Evolutionary conservation across 1,140 invertebrate species (phyloP), one percentile per base, ranked within the genome.

Genomic region (Drosophila serrata): DNA sequence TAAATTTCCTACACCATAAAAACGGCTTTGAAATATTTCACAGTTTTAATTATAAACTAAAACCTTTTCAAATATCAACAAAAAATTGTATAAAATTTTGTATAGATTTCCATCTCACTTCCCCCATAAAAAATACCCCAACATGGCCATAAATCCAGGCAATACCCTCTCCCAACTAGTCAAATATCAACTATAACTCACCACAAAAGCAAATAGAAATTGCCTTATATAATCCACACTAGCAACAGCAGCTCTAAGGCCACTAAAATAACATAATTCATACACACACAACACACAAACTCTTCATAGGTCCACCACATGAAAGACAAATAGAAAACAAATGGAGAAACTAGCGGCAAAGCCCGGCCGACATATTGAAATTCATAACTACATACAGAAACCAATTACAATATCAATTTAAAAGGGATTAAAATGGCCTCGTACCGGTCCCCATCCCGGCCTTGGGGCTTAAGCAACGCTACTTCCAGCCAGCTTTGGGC

Each of bases 371-470:
- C 82, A 87, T 88, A 88, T 88, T 84, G 84, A 81, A 84, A 84
- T 82, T 80, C 84, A 87, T 88, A 88, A 84, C 84, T 87, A 87
- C 73, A 84, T 67, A 84, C 74, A 81, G 65, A 88, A 88, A 90
- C 81, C 85, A 88, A 88, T 88, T 88, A 88, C 86, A 88, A 88
- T 88, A 88, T 90, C 85, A 88, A 88, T 88, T 88, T 88, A 90
- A 88, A 88, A 81, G 81, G 85, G 85, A 88, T 88, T 88, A 88
- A 88, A 90, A 81, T 75, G 80, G 49, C 62, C 67, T 8, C 22
- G 22, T 27, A n/a, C n/a, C n/a, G n/a, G n/a, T n/a, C n/a, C 22
- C 22, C 1, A 15, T 24, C 29, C 48, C 29, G 64, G 70, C 67
- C 45, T 13, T 42, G 35, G 65, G 68, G 60, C 40, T 40, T 40